Conservation (phyloP, 2,797 vertebrate species). For the Brachyrhaphis roseni region DNA sequence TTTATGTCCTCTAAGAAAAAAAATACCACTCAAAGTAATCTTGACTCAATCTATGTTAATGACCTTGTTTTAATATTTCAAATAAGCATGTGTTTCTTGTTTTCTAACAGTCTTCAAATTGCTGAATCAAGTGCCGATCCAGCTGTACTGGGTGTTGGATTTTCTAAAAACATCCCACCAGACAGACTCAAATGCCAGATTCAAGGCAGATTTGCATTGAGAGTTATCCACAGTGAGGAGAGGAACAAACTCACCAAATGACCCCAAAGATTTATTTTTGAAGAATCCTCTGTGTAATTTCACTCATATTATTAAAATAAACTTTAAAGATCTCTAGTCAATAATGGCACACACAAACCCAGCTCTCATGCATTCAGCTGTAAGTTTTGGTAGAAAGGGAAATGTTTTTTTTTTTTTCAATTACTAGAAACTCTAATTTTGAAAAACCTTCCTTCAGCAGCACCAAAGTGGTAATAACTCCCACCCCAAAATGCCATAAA, state of each 20-base stretch:
- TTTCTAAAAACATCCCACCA: conserved; percentile 39
- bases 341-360: conserved; percentile 22
- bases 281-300: conserved; percentile 26
- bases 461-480: background rate
- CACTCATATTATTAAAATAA: conserved; percentile 24
- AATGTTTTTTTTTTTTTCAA: conserved; percentile 5
- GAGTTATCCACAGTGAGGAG: conserved; percentile 20
- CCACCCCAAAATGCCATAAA: too few relatives aligned
- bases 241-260: conserved; percentile 2
- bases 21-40: conserved; percentile 40
- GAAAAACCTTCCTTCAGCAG: background rate
- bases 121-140: conserved; percentile 36
- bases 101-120: conserved; percentile 28
- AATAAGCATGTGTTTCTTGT: conserved; percentile 47
- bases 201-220: conserved; percentile 40
- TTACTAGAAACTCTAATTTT: background rate
- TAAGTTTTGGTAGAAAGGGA: background rate
- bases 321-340: background rate
- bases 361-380: background rate
- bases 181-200: conserved; percentile 23
- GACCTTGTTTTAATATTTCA: conserved; percentile 52
- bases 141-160: conserved; percentile 16
- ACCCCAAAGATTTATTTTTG: background rate
- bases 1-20: conserved; percentile 38
- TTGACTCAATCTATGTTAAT: conserved; percentile 45